These are phyloP conservation scores for Hypothenemus hampei DNA, from an alignment of 1,140 invertebrate species.

Conservation along the genomic window DNA sequence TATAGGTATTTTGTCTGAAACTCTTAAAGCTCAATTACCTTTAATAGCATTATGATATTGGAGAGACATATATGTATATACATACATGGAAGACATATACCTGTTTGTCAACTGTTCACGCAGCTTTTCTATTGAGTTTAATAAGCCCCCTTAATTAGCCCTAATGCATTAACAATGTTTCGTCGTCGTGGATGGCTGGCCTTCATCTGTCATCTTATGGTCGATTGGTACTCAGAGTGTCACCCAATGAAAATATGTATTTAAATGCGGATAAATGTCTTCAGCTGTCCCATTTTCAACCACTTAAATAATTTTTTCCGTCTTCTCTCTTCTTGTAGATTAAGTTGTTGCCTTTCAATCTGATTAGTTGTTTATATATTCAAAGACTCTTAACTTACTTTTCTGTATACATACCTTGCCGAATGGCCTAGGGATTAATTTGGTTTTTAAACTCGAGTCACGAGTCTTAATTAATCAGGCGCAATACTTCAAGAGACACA, in stretches of 20 bases:
- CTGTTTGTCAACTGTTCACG: too few relatives aligned
- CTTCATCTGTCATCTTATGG: conserved; percentile 6
- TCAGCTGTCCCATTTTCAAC: conserved; percentile 14
- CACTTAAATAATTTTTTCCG: conserved; percentile 11
- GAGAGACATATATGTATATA: too few relatives aligned
- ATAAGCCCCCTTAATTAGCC: conserved; percentile 8
- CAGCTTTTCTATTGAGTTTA: conserved; percentile 4
- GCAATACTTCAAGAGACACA: not conserved
- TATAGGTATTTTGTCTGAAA: too few relatives aligned
- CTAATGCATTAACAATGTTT: conserved; percentile 10
- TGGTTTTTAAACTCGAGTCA: not conserved
- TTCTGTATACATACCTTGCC: not conserved
- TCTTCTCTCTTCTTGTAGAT: conserved; percentile 6
- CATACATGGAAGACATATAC: too few relatives aligned
- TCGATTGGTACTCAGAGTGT: not conserved
- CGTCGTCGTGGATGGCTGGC: not conserved
- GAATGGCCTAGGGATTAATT: conserved; percentile 2
- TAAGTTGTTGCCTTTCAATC: conserved; percentile 6
- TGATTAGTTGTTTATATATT: conserved; percentile 10
- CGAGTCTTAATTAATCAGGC: not conserved
- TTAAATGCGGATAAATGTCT: conserved; percentile 13
- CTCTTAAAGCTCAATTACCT: too few relatives aligned
- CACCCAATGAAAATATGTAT: conserved; percentile 14
- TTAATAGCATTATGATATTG: too few relatives aligned
- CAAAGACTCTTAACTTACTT: not conserved